Conservation (phyloP, 1,140 invertebrate species). For the Prorops nasuta region DNA sequence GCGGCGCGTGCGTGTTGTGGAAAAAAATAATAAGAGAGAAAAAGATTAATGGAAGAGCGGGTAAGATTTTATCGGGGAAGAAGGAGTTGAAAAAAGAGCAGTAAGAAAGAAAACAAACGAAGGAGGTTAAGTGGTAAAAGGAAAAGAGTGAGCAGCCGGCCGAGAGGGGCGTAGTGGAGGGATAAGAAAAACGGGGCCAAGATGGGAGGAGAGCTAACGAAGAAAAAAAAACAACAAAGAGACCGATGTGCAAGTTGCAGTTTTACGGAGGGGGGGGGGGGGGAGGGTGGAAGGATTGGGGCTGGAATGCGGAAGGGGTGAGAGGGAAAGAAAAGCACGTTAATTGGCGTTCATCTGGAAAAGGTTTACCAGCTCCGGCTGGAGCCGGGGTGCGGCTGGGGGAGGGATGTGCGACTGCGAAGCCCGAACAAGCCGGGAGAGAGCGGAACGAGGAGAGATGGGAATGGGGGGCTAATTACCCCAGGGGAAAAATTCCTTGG, state of each 20-base stretch:
- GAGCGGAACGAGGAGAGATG: not conserved
- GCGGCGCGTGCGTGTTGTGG: not conserved
- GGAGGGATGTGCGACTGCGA: slow-evolving; percentile 20
- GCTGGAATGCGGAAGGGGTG: not conserved
- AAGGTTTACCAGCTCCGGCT: slow-evolving; percentile 25
- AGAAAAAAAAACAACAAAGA: slow-evolving; percentile 7
- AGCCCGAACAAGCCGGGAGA: slow-evolving; percentile 1
- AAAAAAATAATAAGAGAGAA: not conserved
- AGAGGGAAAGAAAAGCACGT: slow-evolving; percentile 18
- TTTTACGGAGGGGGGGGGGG: slow-evolving; percentile 10
- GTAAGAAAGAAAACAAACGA: not conserved
- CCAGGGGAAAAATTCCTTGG: slow-evolving; percentile 30
- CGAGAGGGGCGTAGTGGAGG: slow-evolving; percentile 1
- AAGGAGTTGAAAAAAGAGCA: slow-evolving; percentile 1
- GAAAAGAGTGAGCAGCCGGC: not conserved
- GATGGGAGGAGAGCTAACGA: slow-evolving; percentile 4
- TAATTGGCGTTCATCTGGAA: slow-evolving; percentile 36
- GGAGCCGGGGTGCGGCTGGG: not conserved
- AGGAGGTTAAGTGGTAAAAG: not conserved
- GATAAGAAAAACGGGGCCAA: slow-evolving; percentile 3
- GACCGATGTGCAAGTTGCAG: slow-evolving; percentile 8
- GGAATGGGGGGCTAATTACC: slow-evolving; percentile 28
- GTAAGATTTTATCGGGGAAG: not conserved
- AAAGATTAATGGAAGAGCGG: not conserved
- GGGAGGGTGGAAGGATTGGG: not conserved